phyloP scores from a whole-genome alignment of 2,888 invertebrate genomes.

The Spialia ferax region DNA sequence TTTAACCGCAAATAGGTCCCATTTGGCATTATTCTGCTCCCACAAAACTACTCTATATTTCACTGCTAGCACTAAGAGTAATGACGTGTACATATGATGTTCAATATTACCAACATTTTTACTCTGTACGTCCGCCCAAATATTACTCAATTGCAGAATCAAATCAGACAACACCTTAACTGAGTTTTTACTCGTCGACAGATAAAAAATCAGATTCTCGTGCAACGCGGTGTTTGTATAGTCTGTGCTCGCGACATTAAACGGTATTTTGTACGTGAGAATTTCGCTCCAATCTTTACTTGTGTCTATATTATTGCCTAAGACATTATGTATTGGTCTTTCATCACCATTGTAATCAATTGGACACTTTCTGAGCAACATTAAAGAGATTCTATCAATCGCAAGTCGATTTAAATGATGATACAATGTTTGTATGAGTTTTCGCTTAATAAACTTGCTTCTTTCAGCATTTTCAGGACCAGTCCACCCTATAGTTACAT shows the following conservation, averaged over 20 bases:
- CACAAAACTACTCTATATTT: slow-evolving; percentile 76
- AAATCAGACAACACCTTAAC: slow-evolving; percentile 68
- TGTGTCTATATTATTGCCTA: slow-evolving; percentile 80
- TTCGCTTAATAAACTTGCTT: slow-evolving; percentile 68
- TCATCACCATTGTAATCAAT: slow-evolving; percentile 69
- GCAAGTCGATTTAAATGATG: slow-evolving; percentile 85
- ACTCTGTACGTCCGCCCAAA: slow-evolving; percentile 90
- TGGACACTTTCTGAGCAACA: slow-evolving; percentile 83
- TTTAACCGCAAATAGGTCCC: slow-evolving; percentile 72
- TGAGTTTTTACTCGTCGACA: slow-evolving; percentile 73
- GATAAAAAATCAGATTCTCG: slow-evolving; percentile 88
- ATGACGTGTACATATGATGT: slow-evolving; percentile 91
- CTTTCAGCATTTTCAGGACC: slow-evolving; percentile 57
- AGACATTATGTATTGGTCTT: slow-evolving; percentile 75
- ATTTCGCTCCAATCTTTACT: slow-evolving; percentile 89
- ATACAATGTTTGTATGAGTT: slow-evolving; percentile 83
- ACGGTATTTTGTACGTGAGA: slow-evolving; percentile 75
- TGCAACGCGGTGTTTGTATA: slow-evolving; percentile 83
- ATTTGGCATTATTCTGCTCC: slow-evolving; percentile 56
- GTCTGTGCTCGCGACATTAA: slow-evolving; percentile 83
- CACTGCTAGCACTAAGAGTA: slow-evolving; percentile 87
- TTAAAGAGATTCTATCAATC: slow-evolving; percentile 85
- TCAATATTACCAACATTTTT: slow-evolving; percentile 88
- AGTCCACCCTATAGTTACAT: slow-evolving; percentile 85
- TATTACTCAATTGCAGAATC: slow-evolving; percentile 83